Evolutionary conservation across 2,797 vertebrate genomes (phyloP), one percentile per base, ranked within the genome.

Genomic region (Artibeus jamaicensis): DNA sequence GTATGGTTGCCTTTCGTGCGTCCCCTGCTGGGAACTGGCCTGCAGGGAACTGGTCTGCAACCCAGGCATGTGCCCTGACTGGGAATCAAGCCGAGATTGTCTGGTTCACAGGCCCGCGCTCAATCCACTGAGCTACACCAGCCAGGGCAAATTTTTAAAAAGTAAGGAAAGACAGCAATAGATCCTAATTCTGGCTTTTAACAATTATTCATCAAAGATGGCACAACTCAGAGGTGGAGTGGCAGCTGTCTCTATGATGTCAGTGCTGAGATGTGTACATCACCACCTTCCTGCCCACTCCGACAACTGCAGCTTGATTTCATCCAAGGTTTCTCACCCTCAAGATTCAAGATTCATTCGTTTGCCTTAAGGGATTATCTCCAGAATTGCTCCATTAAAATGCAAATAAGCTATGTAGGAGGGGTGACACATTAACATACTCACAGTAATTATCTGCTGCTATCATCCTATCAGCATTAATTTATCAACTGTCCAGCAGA

Each of bases 311-410:
- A 97, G 87, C 19, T 79, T 89, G 53, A 46, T 29, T 24, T 32
- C n/a, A 96, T 29, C 73, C 48, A 86, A 37, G 32, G 42, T 96
- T 95, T 89, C 74, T 95, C 82, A 92, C 37, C 85, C 94, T n/a
- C n/a, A n/a, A n/a, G n/a, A n/a, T n/a, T 89, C 57, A 92, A 93
- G 68, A 96, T 76, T 93, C 89, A 92, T 92, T 93, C 62, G 24
- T 84, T 92, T 86, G 87, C 85, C 86, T 96, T 95, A 94, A 95
- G 57, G 93, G 85, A 96, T 88, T 95, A 67, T 84, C 68, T 96
- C 71, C 46, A 96, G 76, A 96, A 97, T 65, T 96, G 81, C 76
- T 92, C 87, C 88, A 96, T 97, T 97, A 97, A 97, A 97, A 97
- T 97, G 96, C 96, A 97, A 96, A 96, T 96, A 94, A 95, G 81